phyloP scores from a whole-genome alignment of 2,888 invertebrate species.

The Nebria brevicollis region DNA sequence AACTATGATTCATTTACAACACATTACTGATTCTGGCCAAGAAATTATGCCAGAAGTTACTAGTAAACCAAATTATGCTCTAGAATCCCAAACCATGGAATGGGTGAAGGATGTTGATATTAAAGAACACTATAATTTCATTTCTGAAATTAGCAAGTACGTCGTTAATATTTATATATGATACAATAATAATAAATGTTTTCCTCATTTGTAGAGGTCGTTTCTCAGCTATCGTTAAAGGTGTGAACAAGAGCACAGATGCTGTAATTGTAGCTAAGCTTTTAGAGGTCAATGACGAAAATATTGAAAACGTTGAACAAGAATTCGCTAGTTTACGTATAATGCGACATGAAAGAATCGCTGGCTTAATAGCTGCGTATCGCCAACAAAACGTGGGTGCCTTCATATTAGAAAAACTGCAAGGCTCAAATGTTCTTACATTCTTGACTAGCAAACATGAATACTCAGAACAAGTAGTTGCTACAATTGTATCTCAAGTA shows the following conservation, averaged over 20 bases:
- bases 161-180: neutral
- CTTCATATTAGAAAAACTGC: conserved; percentile 82
- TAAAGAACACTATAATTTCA: conserved; percentile 82
- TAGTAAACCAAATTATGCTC: conserved; percentile 75
- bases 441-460: conserved; percentile 89
- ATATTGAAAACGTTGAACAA: conserved; percentile 73
- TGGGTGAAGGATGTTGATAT: conserved; percentile 76
- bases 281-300: conserved; percentile 73
- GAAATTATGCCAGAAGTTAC: conserved; percentile 73
- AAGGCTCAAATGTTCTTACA: conserved; percentile 91
- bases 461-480: conserved; percentile 93
- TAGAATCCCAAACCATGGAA: conserved; percentile 78
- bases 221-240: conserved; percentile 87
- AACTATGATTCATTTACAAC: conserved; percentile 86
- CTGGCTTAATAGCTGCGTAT: conserved; percentile 77
- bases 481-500: conserved; percentile 84
- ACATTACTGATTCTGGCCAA: conserved; percentile 84
- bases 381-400: conserved; percentile 76
- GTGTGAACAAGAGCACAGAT: conserved; percentile 79
- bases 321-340: conserved; percentile 88
- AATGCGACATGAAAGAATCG: conserved; percentile 89
- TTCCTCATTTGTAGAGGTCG: conserved; percentile 71
- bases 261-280: conserved; percentile 87
- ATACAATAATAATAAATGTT: neutral
- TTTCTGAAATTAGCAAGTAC: conserved; percentile 80